Evolutionary conservation across 35 echinoderm and acorn worm genomes (phyloP), one percentile per base, ranked within the genome.

Genomic region (Diadema setosum): DNA sequence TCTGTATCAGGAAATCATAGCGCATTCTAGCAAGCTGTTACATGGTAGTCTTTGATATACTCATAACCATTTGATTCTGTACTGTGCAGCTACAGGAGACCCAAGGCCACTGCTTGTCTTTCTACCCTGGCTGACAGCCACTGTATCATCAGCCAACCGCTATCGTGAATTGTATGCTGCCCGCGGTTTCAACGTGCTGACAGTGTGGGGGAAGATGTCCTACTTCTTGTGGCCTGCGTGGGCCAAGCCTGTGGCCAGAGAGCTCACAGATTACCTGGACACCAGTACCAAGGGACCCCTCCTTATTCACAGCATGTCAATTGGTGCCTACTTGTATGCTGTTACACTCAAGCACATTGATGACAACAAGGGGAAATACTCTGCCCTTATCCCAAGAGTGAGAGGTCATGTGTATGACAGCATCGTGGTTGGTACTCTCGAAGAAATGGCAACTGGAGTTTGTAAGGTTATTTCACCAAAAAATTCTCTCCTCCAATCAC

Each of bases 151-250:
- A 20, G 39, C 69, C 2, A 82, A 83, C 31, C 75, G 80, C 23
- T 93, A 90, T 43, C 86, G 86, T 25, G 81, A 82, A 33, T 45
- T 93, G 33, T 93, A 93, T 58, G 91, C 73, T 1, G 26, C 40
- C 9, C 75, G 86, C 50, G 91, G 91, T 3, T 93, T 93, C 86
- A 93, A 93, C 45, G 86, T 93, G 32, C 46, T 93, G 86, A 93
- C 91, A 4, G 86, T 88, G 4, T 64, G 81, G 61, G 57, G 67
- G 4, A 65, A 30, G 17, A 57, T 74, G 14, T 69, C 42, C 16
- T 46, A 89, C 45, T 93, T 84, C 58, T 24, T 93, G 7, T 89
- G 91, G 91, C 91, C 91, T 2, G 34, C 42, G 67, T 83, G 73
- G 27, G 55, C 85, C n/a, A 20, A 42, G 39, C 86, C 85, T 33